Evolutionary conservation across 2,797 vertebrate genomes (phyloP).

Genomic region (Allobates femoralis): DNA sequence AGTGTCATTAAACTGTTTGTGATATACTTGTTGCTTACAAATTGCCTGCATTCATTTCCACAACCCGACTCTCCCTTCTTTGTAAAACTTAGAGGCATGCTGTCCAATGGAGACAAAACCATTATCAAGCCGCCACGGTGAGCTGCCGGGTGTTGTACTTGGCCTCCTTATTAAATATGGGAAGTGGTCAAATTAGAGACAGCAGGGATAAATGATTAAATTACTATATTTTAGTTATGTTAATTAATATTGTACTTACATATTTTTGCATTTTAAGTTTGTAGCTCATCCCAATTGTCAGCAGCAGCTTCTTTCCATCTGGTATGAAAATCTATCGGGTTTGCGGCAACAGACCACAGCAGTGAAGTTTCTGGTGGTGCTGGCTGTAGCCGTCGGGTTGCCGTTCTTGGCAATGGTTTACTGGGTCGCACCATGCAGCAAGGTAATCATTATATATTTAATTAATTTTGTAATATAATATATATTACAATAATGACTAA

Average conservation of each 20-base stretch:
- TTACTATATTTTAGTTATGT: too few species aligned
- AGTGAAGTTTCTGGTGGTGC: constrained; percentile 91
- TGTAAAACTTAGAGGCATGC: too few species aligned
- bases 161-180: background rate
- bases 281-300: constrained; percentile 99
- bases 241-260: background rate
- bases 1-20: too few species aligned
- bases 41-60: too few species aligned
- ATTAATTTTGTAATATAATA: too few species aligned
- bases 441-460: constrained; percentile 78
- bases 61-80: too few species aligned
- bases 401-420: constrained; percentile 91
- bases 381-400: constrained; percentile 88
- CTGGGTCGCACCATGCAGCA: constrained; percentile 94
- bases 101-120: too few species aligned
- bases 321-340: constrained; percentile 95
- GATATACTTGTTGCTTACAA: too few species aligned
- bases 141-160: too few species aligned
- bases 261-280: constrained; percentile 78
- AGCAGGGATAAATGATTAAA: background rate
- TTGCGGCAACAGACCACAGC: constrained; percentile 94
- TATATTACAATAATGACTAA: too few species aligned
- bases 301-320: constrained; percentile 96
- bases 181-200: background rate
- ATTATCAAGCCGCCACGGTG: too few species aligned